Evolutionary conservation across 2,113 vertebrate genomes (phyloP).

Genomic region (Ptychochromis oligacanthus): DNA sequence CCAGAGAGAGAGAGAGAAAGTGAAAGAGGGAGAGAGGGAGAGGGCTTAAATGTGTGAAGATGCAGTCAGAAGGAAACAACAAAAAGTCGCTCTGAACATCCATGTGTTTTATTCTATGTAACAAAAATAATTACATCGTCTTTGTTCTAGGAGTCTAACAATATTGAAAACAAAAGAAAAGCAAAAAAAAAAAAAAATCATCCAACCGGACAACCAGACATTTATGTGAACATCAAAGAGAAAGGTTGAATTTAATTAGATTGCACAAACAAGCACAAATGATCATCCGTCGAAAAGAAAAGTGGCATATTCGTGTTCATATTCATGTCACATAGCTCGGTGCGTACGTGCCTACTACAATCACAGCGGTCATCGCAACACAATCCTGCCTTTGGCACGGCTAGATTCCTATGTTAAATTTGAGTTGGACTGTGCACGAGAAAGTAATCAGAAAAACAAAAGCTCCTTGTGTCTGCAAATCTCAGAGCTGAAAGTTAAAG

Average conservation of each 20-base stretch:
- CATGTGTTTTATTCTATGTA: constrained; percentile 83
- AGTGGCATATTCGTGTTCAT: constrained; percentile 22
- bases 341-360: not conserved
- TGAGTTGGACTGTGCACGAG: not conserved
- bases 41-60: not conserved
- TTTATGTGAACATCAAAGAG: constrained; percentile 71
- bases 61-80: constrained; percentile 3
- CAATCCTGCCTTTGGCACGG: constrained; percentile 51
- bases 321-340: constrained; percentile 30
- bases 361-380: not conserved
- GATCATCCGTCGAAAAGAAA: constrained; percentile 38
- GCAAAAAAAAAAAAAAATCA: constrained; percentile 29
- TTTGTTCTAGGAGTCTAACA: constrained; percentile 76
- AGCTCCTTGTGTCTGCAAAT: not conserved
- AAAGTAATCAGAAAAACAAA: not conserved
- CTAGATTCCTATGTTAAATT: not conserved
- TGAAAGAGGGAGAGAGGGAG: not conserved
- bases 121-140: constrained; percentile 83
- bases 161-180: constrained; percentile 58
- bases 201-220: constrained; percentile 60
- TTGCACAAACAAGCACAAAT: constrained; percentile 71
- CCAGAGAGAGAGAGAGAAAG: not conserved
- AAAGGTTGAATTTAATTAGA: constrained; percentile 61
- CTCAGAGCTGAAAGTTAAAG: not conserved
- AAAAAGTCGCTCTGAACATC: constrained; percentile 60